A percentile compares a stretch with the other conserved stretches of the same genome.
These are phyloP conservation scores for Lota lota DNA, from an alignment of 2,113 vertebrate species.

Conservation along the genomic window DNA sequence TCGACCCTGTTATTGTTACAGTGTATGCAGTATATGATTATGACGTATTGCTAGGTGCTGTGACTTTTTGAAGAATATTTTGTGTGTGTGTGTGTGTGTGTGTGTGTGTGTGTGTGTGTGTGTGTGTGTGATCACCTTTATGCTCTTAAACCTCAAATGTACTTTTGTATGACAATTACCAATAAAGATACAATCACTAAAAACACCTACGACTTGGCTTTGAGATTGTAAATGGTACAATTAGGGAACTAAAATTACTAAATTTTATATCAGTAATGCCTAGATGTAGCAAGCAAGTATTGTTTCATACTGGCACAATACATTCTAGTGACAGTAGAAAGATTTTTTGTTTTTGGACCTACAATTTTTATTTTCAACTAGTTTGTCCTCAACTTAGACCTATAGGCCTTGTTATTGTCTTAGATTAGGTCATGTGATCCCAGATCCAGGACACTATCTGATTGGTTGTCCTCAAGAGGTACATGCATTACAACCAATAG, in stretches of 20 bases:
- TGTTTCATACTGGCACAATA: neutral
- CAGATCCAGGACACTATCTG: no score
- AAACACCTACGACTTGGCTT: slow-evolving; percentile 4
- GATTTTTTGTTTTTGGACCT: neutral
- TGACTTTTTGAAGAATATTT: slow-evolving; percentile 70
- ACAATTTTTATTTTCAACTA: no score
- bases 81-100: slow-evolving; percentile 14
- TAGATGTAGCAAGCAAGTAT: no score
- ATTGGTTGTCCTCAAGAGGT: no score
- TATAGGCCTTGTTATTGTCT: no score
- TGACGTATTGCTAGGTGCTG: slow-evolving; percentile 52
- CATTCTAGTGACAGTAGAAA: neutral
- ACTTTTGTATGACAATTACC: slow-evolving; percentile 55
- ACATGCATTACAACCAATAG: no score
- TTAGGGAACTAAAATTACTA: neutral
- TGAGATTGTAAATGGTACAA: neutral
- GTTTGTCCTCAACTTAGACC: no score
- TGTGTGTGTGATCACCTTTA: slow-evolving; percentile 29
- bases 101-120: slow-evolving; percentile 4
- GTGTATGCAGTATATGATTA: slow-evolving; percentile 23
- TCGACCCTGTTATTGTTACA: slow-evolving; percentile 40
- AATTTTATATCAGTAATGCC: neutral
- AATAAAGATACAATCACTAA: slow-evolving; percentile 61
- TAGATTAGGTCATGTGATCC: no score
- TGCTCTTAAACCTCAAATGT: slow-evolving; percentile 37